phyloP scores from a whole-genome alignment of 2,888 invertebrate genomes.

The Lottia gigantea region DNA sequence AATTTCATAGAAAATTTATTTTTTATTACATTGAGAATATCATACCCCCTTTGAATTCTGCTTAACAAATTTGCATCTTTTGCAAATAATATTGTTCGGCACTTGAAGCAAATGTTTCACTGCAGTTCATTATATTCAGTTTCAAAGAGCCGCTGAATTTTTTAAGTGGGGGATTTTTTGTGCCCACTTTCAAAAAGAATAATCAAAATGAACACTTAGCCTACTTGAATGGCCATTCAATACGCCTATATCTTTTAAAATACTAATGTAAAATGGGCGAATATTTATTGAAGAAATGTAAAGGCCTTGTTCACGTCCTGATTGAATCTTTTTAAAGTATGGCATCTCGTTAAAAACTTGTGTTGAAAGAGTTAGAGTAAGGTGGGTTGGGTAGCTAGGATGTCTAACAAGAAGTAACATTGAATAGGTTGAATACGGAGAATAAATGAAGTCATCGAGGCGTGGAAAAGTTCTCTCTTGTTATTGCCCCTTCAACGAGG shows the following conservation, averaged over 20 bases:
- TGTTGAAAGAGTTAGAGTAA: constrained; percentile 1
- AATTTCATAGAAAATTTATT: too few species aligned
- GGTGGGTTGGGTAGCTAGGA: constrained; percentile 6
- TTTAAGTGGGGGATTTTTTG: too few species aligned
- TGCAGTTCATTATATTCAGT: too few species aligned
- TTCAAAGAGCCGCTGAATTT: too few species aligned
- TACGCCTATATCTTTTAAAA: constrained; percentile 6
- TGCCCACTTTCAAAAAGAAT: background rate
- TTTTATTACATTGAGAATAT: too few species aligned
- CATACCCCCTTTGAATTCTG: too few species aligned
- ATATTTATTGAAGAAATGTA: background rate
- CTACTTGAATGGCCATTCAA: constrained; percentile 1
- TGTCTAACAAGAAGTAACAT: background rate
- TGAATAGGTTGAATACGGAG: background rate
- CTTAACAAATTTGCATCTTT: too few species aligned
- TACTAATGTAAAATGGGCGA: constrained; percentile 4
- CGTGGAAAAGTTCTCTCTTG: background rate
- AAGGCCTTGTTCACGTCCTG: background rate
- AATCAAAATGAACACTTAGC: constrained; percentile 11
- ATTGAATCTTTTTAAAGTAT: constrained; percentile 5
- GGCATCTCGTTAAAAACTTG: constrained; percentile 4
- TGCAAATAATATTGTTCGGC: too few species aligned
- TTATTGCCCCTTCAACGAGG: background rate
- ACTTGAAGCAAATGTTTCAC: too few species aligned
- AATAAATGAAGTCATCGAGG: constrained; percentile 1